Evolutionary conservation across 1,140 invertebrate species (phyloP).

Genomic region (Hesperophylax magnus): DNA sequence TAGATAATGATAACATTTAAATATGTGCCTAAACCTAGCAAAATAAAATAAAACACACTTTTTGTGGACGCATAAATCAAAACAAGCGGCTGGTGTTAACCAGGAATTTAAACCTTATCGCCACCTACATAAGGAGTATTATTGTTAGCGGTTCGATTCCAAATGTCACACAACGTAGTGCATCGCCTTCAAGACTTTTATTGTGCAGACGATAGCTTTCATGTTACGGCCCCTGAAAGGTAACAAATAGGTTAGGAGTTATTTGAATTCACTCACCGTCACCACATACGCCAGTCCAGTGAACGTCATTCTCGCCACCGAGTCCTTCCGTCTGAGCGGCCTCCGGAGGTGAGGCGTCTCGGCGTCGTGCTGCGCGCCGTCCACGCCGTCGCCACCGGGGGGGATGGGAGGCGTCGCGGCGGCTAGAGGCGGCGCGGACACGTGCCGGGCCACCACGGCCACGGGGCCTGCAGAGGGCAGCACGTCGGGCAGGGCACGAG

Average conservation of each 20-base stretch:
- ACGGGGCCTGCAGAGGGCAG: constrained; percentile 60
- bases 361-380: constrained; percentile 63
- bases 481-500: constrained; percentile 70
- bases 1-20: too few species aligned
- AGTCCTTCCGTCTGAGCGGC: constrained; percentile 75
- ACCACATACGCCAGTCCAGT: constrained; percentile 79
- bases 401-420: constrained; percentile 63
- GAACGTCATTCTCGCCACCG: constrained; percentile 78
- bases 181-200: too few species aligned
- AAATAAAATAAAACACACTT: too few species aligned
- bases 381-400: constrained; percentile 58
- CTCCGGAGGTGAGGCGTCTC: constrained; percentile 65
- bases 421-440: constrained; percentile 62
- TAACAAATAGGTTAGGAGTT: not conserved
- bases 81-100: too few species aligned
- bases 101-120: too few species aligned
- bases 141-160: too few species aligned
- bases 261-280: constrained; percentile 72
- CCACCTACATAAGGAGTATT: too few species aligned
- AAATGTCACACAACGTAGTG: too few species aligned
- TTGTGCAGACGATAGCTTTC: not conserved
- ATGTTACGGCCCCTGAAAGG: not conserved
- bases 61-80: too few species aligned
- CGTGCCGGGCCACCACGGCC: constrained; percentile 39
- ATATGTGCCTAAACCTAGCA: too few species aligned